Conservation (phyloP, 2,797 vertebrate species). For the Amblyopsis hoosieri region DNA sequence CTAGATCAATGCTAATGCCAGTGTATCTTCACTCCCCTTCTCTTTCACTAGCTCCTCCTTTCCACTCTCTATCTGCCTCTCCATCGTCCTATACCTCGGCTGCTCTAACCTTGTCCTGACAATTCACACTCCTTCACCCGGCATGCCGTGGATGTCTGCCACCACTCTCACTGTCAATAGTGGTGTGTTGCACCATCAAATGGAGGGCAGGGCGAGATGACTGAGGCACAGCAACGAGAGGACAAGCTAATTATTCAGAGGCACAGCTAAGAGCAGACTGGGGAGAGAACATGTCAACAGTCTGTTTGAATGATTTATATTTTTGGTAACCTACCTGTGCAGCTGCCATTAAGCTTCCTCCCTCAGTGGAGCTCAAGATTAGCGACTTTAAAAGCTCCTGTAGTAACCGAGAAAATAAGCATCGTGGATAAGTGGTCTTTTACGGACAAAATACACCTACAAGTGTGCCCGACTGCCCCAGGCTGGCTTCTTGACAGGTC, state of each 20-base stretch:
- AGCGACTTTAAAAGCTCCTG: slow-evolving; percentile 27
- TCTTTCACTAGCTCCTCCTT: slow-evolving; percentile 14
- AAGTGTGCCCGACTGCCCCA: no score
- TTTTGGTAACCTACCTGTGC: slow-evolving; percentile 61
- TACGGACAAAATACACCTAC: slow-evolving; percentile 18
- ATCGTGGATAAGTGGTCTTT: slow-evolving; percentile 13
- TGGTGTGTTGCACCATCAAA: slow-evolving; percentile 60
- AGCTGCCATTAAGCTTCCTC: slow-evolving; percentile 42
- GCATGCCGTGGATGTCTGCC: slow-evolving; percentile 63
- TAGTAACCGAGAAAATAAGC: no score
- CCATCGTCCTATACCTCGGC: background rate
- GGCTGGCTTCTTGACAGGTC: no score
- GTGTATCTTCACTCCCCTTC: slow-evolving; percentile 20
- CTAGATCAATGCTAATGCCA: slow-evolving; percentile 30
- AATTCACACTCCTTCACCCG: slow-evolving; percentile 58
- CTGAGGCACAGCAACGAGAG: slow-evolving; percentile 59
- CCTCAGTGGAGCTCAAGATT: slow-evolving; percentile 32
- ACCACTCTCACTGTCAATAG: slow-evolving; percentile 63
- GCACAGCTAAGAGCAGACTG: slow-evolving; percentile 59
- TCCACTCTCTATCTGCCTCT: slow-evolving; percentile 7
- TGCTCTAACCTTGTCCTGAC: slow-evolving; percentile 42
- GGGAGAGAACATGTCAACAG: slow-evolving; percentile 64
- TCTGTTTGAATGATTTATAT: slow-evolving; percentile 69
- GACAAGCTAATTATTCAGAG: slow-evolving; percentile 76
- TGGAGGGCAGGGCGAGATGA: slow-evolving; percentile 58